Evolutionary conservation across 2,888 invertebrate genomes (phyloP), one percentile per base, ranked within the genome.

Genomic region (Keiferia lycopersicella): DNA sequence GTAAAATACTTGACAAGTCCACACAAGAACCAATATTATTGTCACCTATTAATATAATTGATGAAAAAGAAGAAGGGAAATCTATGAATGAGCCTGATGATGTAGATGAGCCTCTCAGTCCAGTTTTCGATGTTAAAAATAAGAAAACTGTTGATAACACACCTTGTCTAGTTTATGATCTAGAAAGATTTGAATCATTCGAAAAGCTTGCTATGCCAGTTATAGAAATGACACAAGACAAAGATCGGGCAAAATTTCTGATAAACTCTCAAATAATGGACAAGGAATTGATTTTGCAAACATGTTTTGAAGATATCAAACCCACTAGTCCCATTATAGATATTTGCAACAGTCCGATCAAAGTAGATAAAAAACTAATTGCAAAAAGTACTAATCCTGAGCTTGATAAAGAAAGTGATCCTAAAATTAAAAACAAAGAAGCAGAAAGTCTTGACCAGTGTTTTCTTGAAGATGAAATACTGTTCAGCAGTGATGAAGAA

Each of bases 401-500:
- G 6, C 14, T n/a, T 56, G 11, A 30, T n/a, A 56, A 26, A 30
- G 7, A 56, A 8, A 14, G 14, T 2, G 30, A 30, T 34, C 34
- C 34, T 34, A 16, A 14, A 30, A 12, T 26, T 11, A 26, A 41
- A 68, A 14, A 34, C 64, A 16, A 41, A 30, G 62, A 56, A 62
- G 65, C 57, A 60, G 26, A 20, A 41, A 59, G 22, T 10, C 16
- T 11, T 62, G 58, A 56, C 30, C 72, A 67, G 67, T 68, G 69
- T 20, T 62, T 68, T 57, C 70, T 81, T 22, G 72, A 84, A 70
- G 88, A 89, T 68, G 86, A 86, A 71, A 85, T 88, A 50, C 67
- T 90, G 20, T 89, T 91, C 64, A 90, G 87, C 61, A 88, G 88
- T 72, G 90, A 90, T 74, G 91, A 91, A 77, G 89, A 88, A 75